These are phyloP conservation scores for Pelecanoides urinatrix DNA, from an alignment of 2,113 vertebrate species.

Conservation along the genomic window DNA sequence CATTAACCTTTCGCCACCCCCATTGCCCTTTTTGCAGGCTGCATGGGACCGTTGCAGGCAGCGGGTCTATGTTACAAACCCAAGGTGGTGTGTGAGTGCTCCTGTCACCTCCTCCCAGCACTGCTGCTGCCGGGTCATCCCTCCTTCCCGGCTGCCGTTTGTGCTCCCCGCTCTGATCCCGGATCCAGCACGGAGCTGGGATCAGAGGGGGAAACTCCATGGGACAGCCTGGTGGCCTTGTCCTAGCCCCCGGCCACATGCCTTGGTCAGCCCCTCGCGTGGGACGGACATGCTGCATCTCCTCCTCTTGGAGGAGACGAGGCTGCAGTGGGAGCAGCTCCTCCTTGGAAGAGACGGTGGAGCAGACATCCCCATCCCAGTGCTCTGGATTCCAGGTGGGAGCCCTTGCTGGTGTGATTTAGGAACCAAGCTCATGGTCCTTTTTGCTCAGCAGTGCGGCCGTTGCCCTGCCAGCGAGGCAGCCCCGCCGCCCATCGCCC, in stretches of 20 bases:
- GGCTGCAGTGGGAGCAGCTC: neutral
- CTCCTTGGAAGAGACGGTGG: neutral
- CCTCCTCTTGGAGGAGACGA: neutral
- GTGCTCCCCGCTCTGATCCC: neutral
- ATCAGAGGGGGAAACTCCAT: neutral
- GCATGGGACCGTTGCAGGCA: fast-evolving
- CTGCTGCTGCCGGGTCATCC: neutral
- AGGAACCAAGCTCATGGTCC: neutral
- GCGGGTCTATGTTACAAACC: neutral
- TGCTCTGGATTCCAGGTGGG: neutral
- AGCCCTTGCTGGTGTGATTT: neutral
- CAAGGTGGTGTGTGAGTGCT: neutral
- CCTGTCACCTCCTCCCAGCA: neutral
- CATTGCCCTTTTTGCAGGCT: neutral
- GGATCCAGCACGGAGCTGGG: neutral
- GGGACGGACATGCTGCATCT: neutral
- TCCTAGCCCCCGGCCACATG: neutral
- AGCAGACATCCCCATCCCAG: neutral
- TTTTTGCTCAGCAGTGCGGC: neutral
- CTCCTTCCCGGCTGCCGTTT: neutral
- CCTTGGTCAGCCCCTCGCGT: fast-evolving
- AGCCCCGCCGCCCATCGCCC: neutral
- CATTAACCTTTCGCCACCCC: neutral
- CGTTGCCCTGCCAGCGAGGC: neutral
- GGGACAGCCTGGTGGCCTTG: neutral